phyloP scores from a whole-genome alignment of 2,113 vertebrate genomes.

The Hippocampus comes region DNA sequence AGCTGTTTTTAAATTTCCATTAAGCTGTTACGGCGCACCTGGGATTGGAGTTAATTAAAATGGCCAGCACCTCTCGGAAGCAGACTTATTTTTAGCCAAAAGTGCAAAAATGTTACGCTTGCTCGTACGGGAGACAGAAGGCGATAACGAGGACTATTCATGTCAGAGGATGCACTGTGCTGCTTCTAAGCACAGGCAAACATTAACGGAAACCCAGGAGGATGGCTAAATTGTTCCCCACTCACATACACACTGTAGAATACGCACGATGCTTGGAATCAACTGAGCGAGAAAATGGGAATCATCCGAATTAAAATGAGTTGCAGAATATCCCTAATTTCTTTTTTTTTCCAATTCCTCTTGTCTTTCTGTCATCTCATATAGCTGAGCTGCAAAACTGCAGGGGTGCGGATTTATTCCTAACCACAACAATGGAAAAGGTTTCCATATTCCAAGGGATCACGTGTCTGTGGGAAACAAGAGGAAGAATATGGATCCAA shows the following conservation, averaged over 20 bases:
- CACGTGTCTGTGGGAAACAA: constrained; percentile 1
- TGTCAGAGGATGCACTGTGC: not conserved
- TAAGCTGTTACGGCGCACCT: constrained; percentile 39
- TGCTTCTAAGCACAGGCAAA: not conserved
- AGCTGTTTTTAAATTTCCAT: constrained; percentile 47
- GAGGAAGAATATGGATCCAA: not conserved
- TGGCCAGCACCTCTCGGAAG: constrained; percentile 34
- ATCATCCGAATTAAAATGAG: constrained; percentile 12
- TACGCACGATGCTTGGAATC: constrained; percentile 6
- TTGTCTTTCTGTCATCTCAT: not conserved
- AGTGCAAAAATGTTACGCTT: constrained; percentile 22
- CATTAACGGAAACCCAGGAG: not conserved
- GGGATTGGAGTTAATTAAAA: constrained; percentile 61
- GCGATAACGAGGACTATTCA: not conserved
- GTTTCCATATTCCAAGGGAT: not conserved
- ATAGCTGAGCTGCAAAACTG: not conserved
- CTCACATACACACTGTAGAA: not conserved
- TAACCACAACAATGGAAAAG: not conserved
- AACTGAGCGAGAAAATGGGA: constrained; percentile 21
- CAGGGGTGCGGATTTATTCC: not conserved
- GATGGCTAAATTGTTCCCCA: not conserved
- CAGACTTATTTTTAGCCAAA: constrained; percentile 48
- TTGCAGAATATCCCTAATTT: constrained; percentile 12
- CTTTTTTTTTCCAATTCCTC: not conserved
- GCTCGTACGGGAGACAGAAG: not conserved